phyloP scores from a whole-genome alignment of 2,113 vertebrate genomes.

The Hyperopisus bebe region DNA sequence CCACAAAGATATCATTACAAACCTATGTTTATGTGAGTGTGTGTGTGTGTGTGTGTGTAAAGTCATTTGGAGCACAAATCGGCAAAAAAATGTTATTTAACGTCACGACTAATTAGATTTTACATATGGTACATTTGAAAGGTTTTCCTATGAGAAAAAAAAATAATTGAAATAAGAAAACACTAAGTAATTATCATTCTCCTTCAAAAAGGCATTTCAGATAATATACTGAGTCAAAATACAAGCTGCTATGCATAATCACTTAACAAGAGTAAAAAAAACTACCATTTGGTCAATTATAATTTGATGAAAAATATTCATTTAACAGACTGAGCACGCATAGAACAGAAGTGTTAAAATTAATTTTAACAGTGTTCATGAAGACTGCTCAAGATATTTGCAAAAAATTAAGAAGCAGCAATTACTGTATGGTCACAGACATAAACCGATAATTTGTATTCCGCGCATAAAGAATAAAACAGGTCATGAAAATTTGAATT shows the following conservation, averaged over 20 bases:
- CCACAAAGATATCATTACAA: too few relatives aligned
- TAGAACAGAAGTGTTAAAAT: not conserved
- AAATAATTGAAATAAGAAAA: not conserved
- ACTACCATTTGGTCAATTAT: conserved; percentile 7
- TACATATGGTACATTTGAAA: not conserved
- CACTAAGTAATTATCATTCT: not conserved
- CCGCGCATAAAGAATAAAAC: not conserved
- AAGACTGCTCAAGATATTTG: not conserved
- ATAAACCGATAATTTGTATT: not conserved
- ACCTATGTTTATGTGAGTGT: not conserved
- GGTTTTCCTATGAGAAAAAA: not conserved
- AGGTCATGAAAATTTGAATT: not conserved
- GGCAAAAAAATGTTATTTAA: not conserved
- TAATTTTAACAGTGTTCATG: not conserved
- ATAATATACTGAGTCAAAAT: conserved; percentile 3
- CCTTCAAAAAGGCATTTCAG: not conserved
- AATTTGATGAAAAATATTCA: not conserved
- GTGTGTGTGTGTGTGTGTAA: not conserved
- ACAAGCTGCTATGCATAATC: not conserved
- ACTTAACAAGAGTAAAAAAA: not conserved
- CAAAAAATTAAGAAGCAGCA: not conserved
- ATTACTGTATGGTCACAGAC: not conserved
- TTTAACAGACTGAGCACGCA: not conserved
- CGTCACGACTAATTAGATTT: not conserved
- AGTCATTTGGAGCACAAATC: not conserved